Evolutionary conservation across 2,888 invertebrate species (phyloP).

Genomic region (Lissocephala sabroskyi): DNA sequence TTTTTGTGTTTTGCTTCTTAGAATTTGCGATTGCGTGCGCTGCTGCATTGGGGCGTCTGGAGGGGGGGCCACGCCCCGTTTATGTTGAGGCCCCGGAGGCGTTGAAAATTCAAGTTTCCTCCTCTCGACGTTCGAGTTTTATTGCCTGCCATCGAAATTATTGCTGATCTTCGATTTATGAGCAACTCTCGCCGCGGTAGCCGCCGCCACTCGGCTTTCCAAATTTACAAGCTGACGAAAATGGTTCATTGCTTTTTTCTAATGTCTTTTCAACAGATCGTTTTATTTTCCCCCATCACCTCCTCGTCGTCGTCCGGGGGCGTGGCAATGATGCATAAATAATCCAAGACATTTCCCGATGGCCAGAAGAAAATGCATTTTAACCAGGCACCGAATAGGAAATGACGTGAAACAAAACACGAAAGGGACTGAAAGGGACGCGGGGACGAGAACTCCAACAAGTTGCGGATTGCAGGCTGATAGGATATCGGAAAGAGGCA

Average conservation of each 20-base stretch:
- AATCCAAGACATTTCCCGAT: constrained; percentile 18
- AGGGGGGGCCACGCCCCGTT: background rate
- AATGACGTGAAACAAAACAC: too few species aligned
- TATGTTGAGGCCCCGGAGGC: constrained; percentile 17
- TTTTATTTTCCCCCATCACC: constrained; percentile 2
- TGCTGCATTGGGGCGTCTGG: constrained; percentile 26
- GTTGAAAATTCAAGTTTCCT: constrained; percentile 3
- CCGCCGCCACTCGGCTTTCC: constrained; percentile 9
- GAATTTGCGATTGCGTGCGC: constrained; percentile 52
- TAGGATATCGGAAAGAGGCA: too few species aligned
- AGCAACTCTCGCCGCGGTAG: constrained; percentile 30
- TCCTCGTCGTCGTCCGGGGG: constrained; percentile 21
- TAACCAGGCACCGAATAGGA: too few species aligned
- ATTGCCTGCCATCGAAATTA: constrained; percentile 43
- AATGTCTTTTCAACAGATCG: constrained; percentile 22
- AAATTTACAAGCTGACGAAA: constrained; percentile 49
- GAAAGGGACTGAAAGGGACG: too few species aligned
- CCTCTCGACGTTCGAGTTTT: constrained; percentile 50
- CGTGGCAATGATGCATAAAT: constrained; percentile 48
- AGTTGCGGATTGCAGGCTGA: too few species aligned
- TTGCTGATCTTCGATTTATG: constrained; percentile 29
- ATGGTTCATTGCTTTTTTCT: constrained; percentile 32
- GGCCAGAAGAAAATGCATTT: too few species aligned
- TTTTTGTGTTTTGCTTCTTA: constrained; percentile 34
- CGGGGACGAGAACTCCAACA: too few species aligned